phyloP scores from a whole-genome alignment of 2,113 vertebrate genomes.

The Lagenorhynchus albirostris region DNA sequence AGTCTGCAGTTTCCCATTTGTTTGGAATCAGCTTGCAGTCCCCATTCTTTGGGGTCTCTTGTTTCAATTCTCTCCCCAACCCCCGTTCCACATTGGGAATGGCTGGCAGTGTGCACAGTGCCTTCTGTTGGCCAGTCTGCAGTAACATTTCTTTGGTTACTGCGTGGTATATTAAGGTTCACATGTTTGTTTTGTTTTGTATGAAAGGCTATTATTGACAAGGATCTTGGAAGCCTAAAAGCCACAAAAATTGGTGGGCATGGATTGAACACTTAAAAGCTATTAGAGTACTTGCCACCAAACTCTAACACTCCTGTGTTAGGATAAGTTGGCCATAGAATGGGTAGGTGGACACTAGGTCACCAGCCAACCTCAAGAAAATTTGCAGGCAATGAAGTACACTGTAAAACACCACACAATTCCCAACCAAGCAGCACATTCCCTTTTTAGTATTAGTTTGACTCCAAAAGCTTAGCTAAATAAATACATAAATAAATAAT shows the following conservation, averaged over 20 bases:
- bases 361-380: not conserved
- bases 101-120: not conserved
- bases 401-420: not conserved
- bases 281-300: not conserved
- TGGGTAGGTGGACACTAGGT: not conserved
- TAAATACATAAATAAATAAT: not conserved
- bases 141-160: not conserved
- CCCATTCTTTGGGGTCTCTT: not conserved
- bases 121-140: not conserved
- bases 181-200: not conserved
- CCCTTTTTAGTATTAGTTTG: not conserved
- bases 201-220: not conserved
- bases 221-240: not conserved
- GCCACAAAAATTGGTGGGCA: not conserved
- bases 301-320: not conserved
- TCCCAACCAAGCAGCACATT: not conserved
- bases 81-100: not conserved
- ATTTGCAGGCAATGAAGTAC: not conserved
- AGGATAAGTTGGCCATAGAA: not conserved
- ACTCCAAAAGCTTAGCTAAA: not conserved
- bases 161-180: not conserved
- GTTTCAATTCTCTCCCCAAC: not conserved
- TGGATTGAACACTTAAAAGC: not conserved
- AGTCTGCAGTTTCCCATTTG: not conserved
- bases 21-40: not conserved